phyloP scores from a whole-genome alignment of 2,797 vertebrate genomes.

The Chrysolophus pictus region DNA sequence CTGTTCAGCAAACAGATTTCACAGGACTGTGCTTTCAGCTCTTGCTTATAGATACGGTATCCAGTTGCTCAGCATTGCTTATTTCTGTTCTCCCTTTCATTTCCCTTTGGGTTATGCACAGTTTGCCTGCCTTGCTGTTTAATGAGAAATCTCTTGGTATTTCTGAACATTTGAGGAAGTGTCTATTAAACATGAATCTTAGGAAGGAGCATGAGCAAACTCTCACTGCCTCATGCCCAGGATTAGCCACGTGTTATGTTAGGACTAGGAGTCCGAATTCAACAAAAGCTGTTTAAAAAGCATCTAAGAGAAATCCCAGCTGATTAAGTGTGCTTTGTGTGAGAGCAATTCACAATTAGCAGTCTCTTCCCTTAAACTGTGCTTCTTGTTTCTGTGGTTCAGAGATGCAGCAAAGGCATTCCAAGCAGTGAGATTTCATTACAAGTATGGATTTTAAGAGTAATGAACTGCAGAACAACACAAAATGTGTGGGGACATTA shows the following conservation, averaged over 20 bases:
- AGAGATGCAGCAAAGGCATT: background rate
- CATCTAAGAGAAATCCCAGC: background rate
- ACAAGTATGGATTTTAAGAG: background rate
- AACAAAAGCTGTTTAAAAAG: background rate
- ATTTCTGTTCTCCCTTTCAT: constrained; percentile 67
- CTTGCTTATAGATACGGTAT: background rate
- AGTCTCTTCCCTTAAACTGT: background rate
- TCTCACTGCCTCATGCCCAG: fast-evolving
- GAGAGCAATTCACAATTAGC: background rate
- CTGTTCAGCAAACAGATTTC: background rate
- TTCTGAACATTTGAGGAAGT: constrained; percentile 56
- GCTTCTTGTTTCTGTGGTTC: background rate
- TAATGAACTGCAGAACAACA: background rate
- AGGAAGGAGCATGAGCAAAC: background rate
- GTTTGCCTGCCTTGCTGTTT: constrained; percentile 36
- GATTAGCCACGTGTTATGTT: background rate
- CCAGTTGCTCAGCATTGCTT: background rate
- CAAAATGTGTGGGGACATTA: background rate
- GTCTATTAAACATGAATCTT: background rate
- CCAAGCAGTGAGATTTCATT: background rate
- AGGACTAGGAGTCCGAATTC: background rate
- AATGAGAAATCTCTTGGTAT: constrained; percentile 42
- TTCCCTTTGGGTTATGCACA: constrained; percentile 30
- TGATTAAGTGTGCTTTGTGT: background rate
- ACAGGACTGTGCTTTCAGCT: background rate